Evolutionary conservation across 1,140 invertebrate genomes (phyloP), one percentile per base, ranked within the genome.

Genomic region (Musca domestica): DNA sequence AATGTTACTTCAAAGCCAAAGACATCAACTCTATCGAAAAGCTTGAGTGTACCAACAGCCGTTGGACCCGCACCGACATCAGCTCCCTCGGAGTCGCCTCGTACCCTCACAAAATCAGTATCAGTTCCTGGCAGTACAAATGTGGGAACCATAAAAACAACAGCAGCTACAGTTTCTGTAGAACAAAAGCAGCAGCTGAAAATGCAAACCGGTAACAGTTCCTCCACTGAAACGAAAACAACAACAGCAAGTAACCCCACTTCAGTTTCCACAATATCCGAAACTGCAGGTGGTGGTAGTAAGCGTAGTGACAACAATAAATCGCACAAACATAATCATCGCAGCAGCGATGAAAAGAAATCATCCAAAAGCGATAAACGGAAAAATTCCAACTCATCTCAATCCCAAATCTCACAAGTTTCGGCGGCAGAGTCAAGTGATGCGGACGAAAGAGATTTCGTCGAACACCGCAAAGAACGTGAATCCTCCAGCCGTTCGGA

Each of bases 91-190:
- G 68, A 83, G 56, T 80, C 83, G 30, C 63, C 73, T 73, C 66
- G 69, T 76, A 63, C 73, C 75, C 69, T 77, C 74, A 74, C 73
- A 61, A 83, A 83, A 72, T 83, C 76, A 27, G 76, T 74, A 27
- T 81, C 83, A 67, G 83, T 84, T 73, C 77, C 81, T 70, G 83
- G 83, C 27, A 84, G 83, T 78, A 83, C 82, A 67, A 79, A 73
- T 74, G 68, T 81, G 75, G 81, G 80, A 76, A 78, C 80, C 66
- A 72, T 72, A 19, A 67, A 67, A 69, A 15, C 64, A 23, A 20
- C 41, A 14, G 17, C 66, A 15, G 12, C 54, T 25, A 14, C 20
- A 19, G 52, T 46, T 12, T 20, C n/a, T 25, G 12, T 64, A 51
- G 56, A 41, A 65, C 47, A 65, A 6, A 49, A 52, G 34, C 67